Percentiles rank a stretch among this genome's conserved stretches.
Conservation (phyloP, 2,113 vertebrate genomes). For the Australoheros scitulus region DNA sequence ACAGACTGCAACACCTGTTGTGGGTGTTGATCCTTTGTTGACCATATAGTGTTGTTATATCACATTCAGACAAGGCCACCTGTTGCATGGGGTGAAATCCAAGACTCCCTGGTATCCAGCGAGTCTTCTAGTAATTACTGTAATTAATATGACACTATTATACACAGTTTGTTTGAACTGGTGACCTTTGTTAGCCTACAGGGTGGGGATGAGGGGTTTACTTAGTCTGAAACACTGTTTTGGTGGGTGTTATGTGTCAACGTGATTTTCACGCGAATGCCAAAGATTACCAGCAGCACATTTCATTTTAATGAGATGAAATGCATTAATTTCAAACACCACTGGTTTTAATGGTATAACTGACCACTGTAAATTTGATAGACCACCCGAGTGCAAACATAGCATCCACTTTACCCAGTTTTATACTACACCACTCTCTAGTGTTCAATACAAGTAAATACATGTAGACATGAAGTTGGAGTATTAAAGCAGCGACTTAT, state of each 20-base stretch:
- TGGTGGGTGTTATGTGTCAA: background rate
- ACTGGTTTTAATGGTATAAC: background rate
- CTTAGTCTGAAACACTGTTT: background rate
- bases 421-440: slow-evolving; percentile 6
- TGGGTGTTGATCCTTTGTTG: slow-evolving; percentile 20
- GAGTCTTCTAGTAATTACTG: slow-evolving; percentile 13
- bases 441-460: slow-evolving; percentile 3
- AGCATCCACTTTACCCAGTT: background rate
- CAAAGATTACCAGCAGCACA: background rate
- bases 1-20: slow-evolving; percentile 41
- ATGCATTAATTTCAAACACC: background rate
- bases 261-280: background rate
- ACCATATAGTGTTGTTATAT: background rate
- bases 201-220: background rate
- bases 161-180: slow-evolving; percentile 14
- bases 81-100: slow-evolving; percentile 32
- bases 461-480: background rate
- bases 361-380: background rate
- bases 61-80: slow-evolving; percentile 45
- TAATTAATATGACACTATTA: slow-evolving; percentile 12
- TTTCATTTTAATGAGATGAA: background rate
- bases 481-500: background rate
- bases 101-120: slow-evolving; percentile 14
- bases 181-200: slow-evolving; percentile 19
- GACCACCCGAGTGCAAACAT: background rate